Conservation (phyloP, 2,797 vertebrate species). For the Anguilla anguilla region DNA sequence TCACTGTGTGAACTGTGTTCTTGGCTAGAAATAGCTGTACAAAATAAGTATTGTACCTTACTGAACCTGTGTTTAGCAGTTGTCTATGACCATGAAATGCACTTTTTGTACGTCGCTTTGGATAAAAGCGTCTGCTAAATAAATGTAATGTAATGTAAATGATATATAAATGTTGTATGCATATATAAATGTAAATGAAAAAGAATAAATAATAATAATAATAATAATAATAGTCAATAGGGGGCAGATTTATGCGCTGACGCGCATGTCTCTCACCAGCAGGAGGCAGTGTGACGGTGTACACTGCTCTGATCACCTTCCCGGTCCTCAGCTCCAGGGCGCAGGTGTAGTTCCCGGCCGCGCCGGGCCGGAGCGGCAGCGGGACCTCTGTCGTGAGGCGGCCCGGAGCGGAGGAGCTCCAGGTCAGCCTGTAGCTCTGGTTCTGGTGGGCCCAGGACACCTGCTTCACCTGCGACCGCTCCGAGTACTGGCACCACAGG, state of each 20-base stretch:
- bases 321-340: conserved; percentile 62
- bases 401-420: conserved; percentile 42
- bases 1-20: too few species aligned
- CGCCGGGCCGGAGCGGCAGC: conserved; percentile 58
- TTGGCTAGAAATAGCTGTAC: too few species aligned
- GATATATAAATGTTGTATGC: too few species aligned
- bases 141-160: too few species aligned
- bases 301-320: conserved; percentile 47
- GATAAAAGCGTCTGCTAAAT: too few species aligned
- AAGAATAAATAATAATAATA: too few species aligned
- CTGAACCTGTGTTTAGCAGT: too few species aligned
- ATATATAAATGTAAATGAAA: too few species aligned
- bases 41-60: too few species aligned
- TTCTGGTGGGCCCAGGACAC: conserved; percentile 64
- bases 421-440: conserved; percentile 27
- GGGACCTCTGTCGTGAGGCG: conserved; percentile 50
- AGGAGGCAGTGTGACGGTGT: conserved; percentile 50
- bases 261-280: conserved; percentile 36
- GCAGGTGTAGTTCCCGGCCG: conserved; percentile 74
- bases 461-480: conserved; percentile 51
- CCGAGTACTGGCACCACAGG: conserved; percentile 63
- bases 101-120: too few species aligned
- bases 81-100: too few species aligned
- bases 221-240: too few species aligned
- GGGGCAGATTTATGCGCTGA: not conserved